A percentile compares a stretch with the other conserved stretches of the same genome.
Evolutionary conservation across 2,113 vertebrate species (phyloP).

Genomic region (Zosterops hypoxanthus): DNA sequence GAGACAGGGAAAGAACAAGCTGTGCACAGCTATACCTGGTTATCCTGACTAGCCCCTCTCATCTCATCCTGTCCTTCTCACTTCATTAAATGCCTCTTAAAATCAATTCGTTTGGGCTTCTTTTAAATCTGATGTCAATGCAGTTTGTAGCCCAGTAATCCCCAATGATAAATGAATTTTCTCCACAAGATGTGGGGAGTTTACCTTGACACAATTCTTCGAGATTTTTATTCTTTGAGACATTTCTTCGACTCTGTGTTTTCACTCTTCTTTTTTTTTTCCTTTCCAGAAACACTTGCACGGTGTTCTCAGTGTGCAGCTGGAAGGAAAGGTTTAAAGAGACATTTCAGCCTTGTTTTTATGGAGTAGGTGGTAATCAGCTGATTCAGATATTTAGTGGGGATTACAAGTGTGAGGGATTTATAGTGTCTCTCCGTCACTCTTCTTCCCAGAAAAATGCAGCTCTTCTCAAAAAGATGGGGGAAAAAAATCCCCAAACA

Average conservation of each 20-base stretch:
- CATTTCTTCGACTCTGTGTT: background rate
- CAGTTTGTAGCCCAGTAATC: background rate
- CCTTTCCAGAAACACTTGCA: background rate
- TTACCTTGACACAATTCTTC: background rate
- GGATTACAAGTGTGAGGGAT: background rate
- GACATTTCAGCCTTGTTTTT: background rate
- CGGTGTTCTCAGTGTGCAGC: background rate
- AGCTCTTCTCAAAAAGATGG: background rate
- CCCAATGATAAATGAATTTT: background rate
- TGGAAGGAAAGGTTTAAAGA: background rate
- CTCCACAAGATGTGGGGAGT: background rate
- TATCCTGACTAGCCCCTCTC: no score
- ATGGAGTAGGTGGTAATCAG: background rate
- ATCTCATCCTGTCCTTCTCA: background rate
- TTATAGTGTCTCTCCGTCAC: background rate
- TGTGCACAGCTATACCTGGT: background rate
- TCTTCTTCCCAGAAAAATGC: background rate
- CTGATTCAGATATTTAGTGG: background rate
- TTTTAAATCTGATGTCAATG: background rate
- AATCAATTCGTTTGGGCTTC: accelerated
- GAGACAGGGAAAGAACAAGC: background rate
- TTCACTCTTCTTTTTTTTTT: background rate
- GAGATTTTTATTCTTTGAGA: background rate
- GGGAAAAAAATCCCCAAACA: background rate
- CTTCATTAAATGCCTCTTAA: background rate